These are phyloP conservation scores for Teleopsis dalmanni DNA, from an alignment of 1,140 invertebrate genomes.

Conservation along the genomic window DNA sequence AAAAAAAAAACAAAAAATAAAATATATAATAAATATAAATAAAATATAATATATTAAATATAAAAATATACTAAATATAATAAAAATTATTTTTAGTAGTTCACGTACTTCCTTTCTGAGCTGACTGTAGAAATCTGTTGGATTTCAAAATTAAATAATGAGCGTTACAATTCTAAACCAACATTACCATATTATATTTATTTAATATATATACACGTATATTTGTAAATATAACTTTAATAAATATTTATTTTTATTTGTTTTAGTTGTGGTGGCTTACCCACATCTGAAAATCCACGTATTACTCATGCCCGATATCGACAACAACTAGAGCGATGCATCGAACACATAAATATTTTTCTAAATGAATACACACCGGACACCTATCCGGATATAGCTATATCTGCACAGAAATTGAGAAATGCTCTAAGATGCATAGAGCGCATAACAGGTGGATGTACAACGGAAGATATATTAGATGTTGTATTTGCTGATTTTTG, in stretches of 20 bases:
- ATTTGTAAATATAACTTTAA: neutral
- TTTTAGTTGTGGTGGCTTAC: conserved; percentile 55
- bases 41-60: too few relatives aligned
- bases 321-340: conserved; percentile 52
- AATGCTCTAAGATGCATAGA: conserved; percentile 59
- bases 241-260: conserved; percentile 14
- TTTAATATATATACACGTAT: neutral
- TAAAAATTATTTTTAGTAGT: too few relatives aligned
- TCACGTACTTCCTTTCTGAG: too few relatives aligned
- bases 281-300: conserved; percentile 53
- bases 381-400: conserved; percentile 53
- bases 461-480: conserved; percentile 71
- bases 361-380: conserved; percentile 42
- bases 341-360: conserved; percentile 49
- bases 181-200: too few relatives aligned
- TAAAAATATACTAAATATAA: too few relatives aligned
- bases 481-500: conserved; percentile 81
- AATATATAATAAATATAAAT: too few relatives aligned
- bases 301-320: conserved; percentile 60
- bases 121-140: too few relatives aligned
- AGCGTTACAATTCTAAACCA: too few relatives aligned
- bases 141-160: too few relatives aligned
- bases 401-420: conserved; percentile 62
- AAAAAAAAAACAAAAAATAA: too few relatives aligned
- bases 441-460: conserved; percentile 68